Evolutionary conservation across 1,140 invertebrate genomes (phyloP), one percentile per base, ranked within the genome.

Genomic region (Melipona quadrifasciata): DNA sequence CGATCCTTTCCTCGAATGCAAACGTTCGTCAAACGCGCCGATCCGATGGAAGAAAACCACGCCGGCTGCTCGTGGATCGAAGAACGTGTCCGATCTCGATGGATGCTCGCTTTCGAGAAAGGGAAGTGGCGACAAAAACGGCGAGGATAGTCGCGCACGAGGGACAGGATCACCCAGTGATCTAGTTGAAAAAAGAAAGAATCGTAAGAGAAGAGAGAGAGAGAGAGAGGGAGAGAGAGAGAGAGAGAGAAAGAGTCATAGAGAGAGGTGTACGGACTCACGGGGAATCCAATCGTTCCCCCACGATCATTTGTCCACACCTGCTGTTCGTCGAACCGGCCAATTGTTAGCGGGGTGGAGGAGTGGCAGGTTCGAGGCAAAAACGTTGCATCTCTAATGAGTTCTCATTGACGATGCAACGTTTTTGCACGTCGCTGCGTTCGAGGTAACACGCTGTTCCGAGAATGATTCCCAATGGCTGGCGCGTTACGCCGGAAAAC

Each of bases 401-500:
- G 74, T 74, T 55, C 87, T 86, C 87, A 89, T 89, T 86, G 87
- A 83, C 80, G 80, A 89, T 89, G 87, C 87, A 83, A 89, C 81
- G 85, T 89, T 89, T 89, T 89, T 89, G 85, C 85, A 82, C 85
- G 80, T 84, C 70, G 58, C 53, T 51, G 57, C 67, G 68, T 84
- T 81, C 88, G 85, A 81, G 76, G 86, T 87, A 90, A 65, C 80
- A 72, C 74, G 85, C 65, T 76, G 81, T 89, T 89, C 87, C 79
- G 34, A 82, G 87, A 89, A 89, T 21, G 57, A 65, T 70, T 27
- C 68, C 55, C 27, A 72, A 53, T 31, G 47, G 31, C 10, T 34
- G 27, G 57, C 34, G 71, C 31, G 51, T 21, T 14, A 5, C 51
- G 34, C 27, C 51, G 75, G 39, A 27, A 53, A 79, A 79, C 82